phyloP scores from a whole-genome alignment of 1,140 invertebrate genomes.

The Sycobia sp. region DNA sequence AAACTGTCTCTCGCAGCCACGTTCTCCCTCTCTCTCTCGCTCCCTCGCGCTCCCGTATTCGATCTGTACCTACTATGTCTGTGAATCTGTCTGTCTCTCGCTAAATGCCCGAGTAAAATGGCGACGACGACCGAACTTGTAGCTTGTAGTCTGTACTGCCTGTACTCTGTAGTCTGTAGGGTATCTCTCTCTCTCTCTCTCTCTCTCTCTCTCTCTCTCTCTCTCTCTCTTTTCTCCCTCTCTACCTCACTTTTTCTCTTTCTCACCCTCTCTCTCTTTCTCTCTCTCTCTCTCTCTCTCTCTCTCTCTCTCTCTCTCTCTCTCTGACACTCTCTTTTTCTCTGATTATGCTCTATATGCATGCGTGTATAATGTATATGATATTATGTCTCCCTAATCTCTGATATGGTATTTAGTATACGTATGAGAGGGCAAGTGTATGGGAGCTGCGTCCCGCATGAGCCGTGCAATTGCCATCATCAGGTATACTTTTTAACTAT shows the following conservation, averaged over 20 bases:
- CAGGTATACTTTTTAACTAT: too few relatives aligned
- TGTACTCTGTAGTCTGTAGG: too few relatives aligned
- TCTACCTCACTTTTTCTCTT: neutral
- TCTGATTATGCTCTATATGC: too few relatives aligned
- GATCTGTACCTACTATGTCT: neutral
- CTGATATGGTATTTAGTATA: too few relatives aligned
- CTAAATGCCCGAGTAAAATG: conserved; percentile 40
- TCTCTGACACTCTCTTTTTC: neutral
- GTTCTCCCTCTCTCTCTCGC: neutral
- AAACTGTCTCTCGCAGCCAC: too few relatives aligned
- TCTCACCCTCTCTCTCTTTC: neutral
- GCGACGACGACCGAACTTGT: conserved; percentile 34
- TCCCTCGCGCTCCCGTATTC: neutral
- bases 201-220: neutral
- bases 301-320: neutral
- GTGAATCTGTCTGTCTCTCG: conserved; percentile 21
- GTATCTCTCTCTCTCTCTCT: neutral
- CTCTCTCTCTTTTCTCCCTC: too few relatives aligned
- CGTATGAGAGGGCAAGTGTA: too few relatives aligned
- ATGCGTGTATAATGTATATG: too few relatives aligned
- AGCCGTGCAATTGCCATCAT: too few relatives aligned
- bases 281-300: neutral
- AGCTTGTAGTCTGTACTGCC: too few relatives aligned
- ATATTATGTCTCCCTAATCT: too few relatives aligned
- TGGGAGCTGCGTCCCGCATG: too few relatives aligned